Evolutionary conservation across 2,797 vertebrate genomes (phyloP).

Genomic region (Lateolabrax maculatus): DNA sequence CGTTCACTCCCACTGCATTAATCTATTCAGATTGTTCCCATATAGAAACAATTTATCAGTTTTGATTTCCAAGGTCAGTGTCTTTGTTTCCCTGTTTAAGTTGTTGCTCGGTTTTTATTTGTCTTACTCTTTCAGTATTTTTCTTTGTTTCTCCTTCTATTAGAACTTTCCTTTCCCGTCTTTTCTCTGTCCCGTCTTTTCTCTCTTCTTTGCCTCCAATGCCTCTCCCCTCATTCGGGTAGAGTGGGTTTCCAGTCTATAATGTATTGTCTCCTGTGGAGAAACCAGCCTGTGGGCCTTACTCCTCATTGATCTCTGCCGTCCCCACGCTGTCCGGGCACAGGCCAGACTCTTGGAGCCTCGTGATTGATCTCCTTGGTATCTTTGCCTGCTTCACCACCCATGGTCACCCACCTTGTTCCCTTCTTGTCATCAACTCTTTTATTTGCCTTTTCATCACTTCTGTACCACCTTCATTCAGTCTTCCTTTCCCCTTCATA

Average conservation of each 20-base stretch:
- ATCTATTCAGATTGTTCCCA: background rate
- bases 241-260: constrained; percentile 54
- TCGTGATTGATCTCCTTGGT: constrained; percentile 71
- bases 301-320: constrained; percentile 80
- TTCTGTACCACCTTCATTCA: background rate
- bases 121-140: background rate
- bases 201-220: background rate
- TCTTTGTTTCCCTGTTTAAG: background rate
- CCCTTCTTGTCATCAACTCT: constrained; percentile 19
- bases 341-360: constrained; percentile 67
- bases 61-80: background rate
- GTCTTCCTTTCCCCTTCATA: background rate
- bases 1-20: constrained; percentile 4
- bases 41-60: background rate
- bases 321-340: constrained; percentile 48
- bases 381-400: constrained; percentile 36
- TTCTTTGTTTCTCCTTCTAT: background rate
- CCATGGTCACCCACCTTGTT: constrained; percentile 12
- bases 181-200: background rate
- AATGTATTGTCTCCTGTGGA: constrained; percentile 69
- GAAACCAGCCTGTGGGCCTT: constrained; percentile 65
- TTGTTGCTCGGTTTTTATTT: background rate
- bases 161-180: background rate
- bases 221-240: constrained; percentile 18
- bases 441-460: constrained; percentile 17